Conservation (phyloP, 2,113 vertebrate species). For the Mesitornis unicolor region DNA sequence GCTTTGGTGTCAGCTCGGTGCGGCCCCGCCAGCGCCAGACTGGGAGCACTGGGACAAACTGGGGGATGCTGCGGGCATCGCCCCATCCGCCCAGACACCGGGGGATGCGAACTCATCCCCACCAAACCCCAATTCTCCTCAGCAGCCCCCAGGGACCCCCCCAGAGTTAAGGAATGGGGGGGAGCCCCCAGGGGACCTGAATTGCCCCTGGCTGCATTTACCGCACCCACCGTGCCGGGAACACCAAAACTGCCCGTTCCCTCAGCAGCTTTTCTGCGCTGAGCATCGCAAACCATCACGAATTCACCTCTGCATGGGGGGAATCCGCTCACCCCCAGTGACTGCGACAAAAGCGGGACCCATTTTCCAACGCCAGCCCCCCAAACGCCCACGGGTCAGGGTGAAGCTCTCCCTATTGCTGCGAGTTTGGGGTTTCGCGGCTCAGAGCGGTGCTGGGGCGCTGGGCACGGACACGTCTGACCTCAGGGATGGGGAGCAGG, state of each 20-base stretch:
- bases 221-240: neutral
- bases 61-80: fast-evolving
- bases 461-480: fast-evolving
- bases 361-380: neutral
- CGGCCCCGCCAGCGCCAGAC: neutral
- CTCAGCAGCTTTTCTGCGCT: neutral
- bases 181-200: too few species aligned
- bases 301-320: neutral
- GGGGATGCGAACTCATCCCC: neutral
- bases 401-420: neutral
- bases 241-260: neutral
- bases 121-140: fast-evolving
- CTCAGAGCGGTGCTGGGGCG: fast-evolving
- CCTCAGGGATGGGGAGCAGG: neutral
- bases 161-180: too few species aligned
- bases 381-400: fast-evolving
- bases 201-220: neutral
- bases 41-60: neutral
- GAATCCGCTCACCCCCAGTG: neutral
- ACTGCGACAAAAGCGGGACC: neutral
- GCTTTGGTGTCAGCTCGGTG: fast-evolving
- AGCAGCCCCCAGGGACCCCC: neutral
- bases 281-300: neutral
- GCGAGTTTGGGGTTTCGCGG: fast-evolving
- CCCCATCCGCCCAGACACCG: neutral